Base-by-base conservation (phyloP, 2,113 vertebrate genomes). In the Hypanus sabinus region DNA sequence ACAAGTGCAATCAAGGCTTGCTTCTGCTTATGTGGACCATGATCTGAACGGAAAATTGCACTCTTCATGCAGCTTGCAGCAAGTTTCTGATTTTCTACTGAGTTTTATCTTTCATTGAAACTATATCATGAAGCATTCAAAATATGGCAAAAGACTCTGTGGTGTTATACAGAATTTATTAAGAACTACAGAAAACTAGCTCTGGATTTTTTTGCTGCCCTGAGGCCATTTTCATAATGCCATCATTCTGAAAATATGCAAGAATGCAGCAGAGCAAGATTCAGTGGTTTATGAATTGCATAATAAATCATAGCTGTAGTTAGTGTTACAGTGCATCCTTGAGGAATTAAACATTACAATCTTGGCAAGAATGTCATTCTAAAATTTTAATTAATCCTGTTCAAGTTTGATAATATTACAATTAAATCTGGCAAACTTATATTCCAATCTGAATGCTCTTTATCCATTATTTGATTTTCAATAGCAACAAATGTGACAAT, bases 291-390 rank as follows among this genome's bases (percentile, higher is more conserved):
- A 30, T 70, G 33, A 70, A 10, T 30, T 71, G 38, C n/a, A 68
- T 71, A 92, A 71, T 92, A 92, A 91, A 60, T 85, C 27, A 5
- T 57, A 91, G 71, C 65, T 36, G 65, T 92, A 20, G 6, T 71
- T 92, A 24, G 33, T 20, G 33, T 9, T 6, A 12, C 71, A 71
- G 33, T 46, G 33, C 60, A 11, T 70, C 88, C 65, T 22, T 91
- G 65, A 33, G 65, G 4, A 91, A 91, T 91, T 85, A 60, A 27
- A 85, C 55, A 60, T 85, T 85, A 92, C n/a, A 71, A 92, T n/a
- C 7, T 38, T 24, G n/a, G 33, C 30, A 33, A 38, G 68, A 71
- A 92, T 38, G 18, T 62, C 68, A 38, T 9, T 71, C 33, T 18
- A 91, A 70, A 36, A 65, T 55, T 88, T 68, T 91, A 33, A 91